phyloP scores from a whole-genome alignment of 2,113 vertebrate species.

The Perca fluviatilis region DNA sequence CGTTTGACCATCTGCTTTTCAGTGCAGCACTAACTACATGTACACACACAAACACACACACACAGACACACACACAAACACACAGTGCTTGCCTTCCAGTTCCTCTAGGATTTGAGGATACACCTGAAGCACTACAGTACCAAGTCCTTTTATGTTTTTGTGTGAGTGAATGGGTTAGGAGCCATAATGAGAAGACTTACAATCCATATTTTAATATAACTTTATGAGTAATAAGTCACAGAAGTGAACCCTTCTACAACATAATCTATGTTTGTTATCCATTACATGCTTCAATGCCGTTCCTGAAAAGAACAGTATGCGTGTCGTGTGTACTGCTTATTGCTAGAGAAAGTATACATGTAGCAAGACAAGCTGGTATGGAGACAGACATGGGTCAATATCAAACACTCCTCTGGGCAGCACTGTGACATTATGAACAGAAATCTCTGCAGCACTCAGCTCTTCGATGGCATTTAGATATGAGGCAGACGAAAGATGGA shows the following conservation, averaged over 20 bases:
- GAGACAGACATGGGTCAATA: constrained; percentile 32
- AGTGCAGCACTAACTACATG: constrained; percentile 49
- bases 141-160: background rate
- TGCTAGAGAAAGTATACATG: background rate
- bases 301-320: background rate
- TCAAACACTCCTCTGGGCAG: constrained; percentile 46
- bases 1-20: constrained; percentile 67
- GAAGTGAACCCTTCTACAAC: background rate
- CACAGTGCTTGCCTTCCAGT: constrained; percentile 10
- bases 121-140: background rate
- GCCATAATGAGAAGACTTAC: background rate
- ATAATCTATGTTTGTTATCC: background rate
- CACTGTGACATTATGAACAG: constrained; percentile 64
- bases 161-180: background rate
- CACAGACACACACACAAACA: constrained; percentile 10
- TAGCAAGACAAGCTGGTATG: constrained; percentile 6
- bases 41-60: background rate
- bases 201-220: too few relatives aligned
- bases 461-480: constrained; percentile 64
- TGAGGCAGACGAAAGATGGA: constrained; percentile 31
- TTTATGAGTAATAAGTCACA: background rate
- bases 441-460: constrained; percentile 35
- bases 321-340: background rate
- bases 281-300: background rate
- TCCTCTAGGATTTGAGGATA: constrained; percentile 5